A percentile compares a stretch with the other conserved stretches of the same genome.
These are phyloP conservation scores for Aldabrachelys gigantea DNA, from an alignment of 2,113 vertebrate species.

Conservation along the genomic window DNA sequence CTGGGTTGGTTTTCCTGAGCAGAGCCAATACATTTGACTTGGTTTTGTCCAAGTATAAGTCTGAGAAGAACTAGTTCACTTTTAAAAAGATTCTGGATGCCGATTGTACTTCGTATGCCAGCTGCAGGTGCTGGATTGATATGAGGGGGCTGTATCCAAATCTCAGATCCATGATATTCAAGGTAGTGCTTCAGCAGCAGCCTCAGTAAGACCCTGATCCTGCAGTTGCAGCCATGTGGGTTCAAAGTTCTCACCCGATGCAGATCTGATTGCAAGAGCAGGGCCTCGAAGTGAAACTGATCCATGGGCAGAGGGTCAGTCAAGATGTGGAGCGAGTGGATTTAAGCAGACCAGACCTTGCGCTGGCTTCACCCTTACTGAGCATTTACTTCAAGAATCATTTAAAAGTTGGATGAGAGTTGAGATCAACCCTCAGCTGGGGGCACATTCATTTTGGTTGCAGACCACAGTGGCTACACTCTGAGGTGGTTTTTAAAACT, in stretches of 20 bases:
- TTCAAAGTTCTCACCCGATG: background rate
- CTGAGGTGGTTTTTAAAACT: background rate
- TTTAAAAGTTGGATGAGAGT: background rate
- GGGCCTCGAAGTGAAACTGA: background rate
- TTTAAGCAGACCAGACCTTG: background rate
- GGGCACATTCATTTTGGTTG: background rate
- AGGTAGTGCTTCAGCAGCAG: background rate
- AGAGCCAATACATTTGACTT: background rate
- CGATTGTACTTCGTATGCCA: background rate
- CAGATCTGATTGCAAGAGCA: background rate
- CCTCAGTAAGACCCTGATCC: background rate
- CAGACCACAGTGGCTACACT: background rate
- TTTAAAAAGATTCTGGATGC: background rate
- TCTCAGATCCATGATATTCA: background rate
- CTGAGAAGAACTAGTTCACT: constrained; percentile 1
- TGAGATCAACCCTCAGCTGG: accelerated
- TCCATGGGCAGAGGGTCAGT: background rate
- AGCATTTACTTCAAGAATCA: background rate
- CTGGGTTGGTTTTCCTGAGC: background rate
- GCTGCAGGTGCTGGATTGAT: background rate
- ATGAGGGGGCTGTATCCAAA: background rate
- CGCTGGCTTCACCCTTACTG: background rate
- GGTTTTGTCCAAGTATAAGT: background rate
- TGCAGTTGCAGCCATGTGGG: background rate
- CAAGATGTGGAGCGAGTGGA: background rate